These are phyloP conservation scores for Drosophila kohkoa DNA, from an alignment of 1,140 invertebrate species.

Conservation along the genomic window DNA sequence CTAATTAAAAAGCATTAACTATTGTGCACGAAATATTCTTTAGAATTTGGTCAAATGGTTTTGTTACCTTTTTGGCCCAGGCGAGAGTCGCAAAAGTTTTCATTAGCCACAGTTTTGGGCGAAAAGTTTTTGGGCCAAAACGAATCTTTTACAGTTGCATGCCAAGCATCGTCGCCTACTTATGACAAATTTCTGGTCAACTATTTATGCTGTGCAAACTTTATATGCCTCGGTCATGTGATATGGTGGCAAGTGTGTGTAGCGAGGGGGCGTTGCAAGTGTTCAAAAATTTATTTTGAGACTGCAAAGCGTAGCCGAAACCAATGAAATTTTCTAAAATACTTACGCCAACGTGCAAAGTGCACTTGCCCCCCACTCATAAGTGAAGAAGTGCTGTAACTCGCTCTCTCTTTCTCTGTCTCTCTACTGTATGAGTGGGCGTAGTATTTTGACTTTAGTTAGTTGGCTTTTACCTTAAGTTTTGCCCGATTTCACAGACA, in stretches of 20 bases:
- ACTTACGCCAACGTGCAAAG: conserved; percentile 77
- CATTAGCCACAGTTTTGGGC: conserved; percentile 60
- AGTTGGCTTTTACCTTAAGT: conserved; percentile 78
- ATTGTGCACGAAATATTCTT: not conserved
- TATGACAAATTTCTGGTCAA: conserved; percentile 73
- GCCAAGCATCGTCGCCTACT: conserved; percentile 69
- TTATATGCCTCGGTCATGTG: conserved; percentile 60
- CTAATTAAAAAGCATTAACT: not conserved
- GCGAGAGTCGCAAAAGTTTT: conserved; percentile 57
- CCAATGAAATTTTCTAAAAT: conserved; percentile 81
- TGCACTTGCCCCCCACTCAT: conserved; percentile 65
- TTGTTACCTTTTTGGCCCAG: conserved; percentile 21
- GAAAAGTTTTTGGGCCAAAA: conserved; percentile 40
- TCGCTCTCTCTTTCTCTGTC: too few species aligned
- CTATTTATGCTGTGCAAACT: conserved; percentile 69
- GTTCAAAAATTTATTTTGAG: conserved; percentile 76
- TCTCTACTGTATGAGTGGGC: conserved; percentile 32
- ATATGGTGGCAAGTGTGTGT: conserved; percentile 25
- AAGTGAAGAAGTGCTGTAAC: conserved; percentile 19
- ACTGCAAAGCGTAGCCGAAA: conserved; percentile 77
- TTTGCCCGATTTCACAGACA: conserved; percentile 57
- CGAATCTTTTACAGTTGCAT: conserved; percentile 77
- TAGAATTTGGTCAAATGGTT: conserved; percentile 13
- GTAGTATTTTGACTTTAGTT: conserved; percentile 71
- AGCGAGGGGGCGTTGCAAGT: conserved; percentile 38